Base-by-base conservation (phyloP, 2,888 invertebrate species). In the Cephus pygmeus region DNA sequence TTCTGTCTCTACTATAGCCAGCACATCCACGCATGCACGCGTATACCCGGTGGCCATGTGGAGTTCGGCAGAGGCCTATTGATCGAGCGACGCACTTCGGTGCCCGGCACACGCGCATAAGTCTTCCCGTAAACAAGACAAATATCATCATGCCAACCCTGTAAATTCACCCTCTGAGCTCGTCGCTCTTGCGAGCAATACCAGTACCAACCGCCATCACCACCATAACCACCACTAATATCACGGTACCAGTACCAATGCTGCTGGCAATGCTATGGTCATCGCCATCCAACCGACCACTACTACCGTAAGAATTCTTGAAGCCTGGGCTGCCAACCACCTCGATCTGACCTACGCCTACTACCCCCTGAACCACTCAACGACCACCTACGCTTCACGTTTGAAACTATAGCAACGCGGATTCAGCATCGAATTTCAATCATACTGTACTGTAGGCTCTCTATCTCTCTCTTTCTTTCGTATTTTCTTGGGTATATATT, bases 121-220 rank as follows among this genome's bases (percentile, higher is more conserved):
- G 90, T 90, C 90, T 89, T 88, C 85, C 86, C 90, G 88, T 89
- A 91, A 91, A 91, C 91, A 90, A 91, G 91, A 91, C 91, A 90
- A 91, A 91, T 91, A 91, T 91, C 90, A 90, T 90, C 89, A 87
- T 87, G 83, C 85, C 87, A 87, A 87, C 88, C 88, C 88, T 88
- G 88, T 87, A 89, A 90, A 90, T 90, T 87, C 83, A 83, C 84
- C 85, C 81, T 77, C 77, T 80, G 79, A 74, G 76, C 80, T 85
- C 84, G 84, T 85, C 83, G 82, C 80, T 81, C 69, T 76, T 77
- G 80, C 84, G 80, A 79, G 36, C 75, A 31, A 68, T 23, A n/a
- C n/a, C 69, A 31, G 71, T 76, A 73, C 56, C 73, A 68, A 69
- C 77, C 34, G 40, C 74, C 34, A 34, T 69, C 68, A 40, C 75